Evolutionary conservation across 2,888 invertebrate genomes (phyloP), one percentile per base, ranked within the genome.

Genomic region (Phyllotreta cruciferae): DNA sequence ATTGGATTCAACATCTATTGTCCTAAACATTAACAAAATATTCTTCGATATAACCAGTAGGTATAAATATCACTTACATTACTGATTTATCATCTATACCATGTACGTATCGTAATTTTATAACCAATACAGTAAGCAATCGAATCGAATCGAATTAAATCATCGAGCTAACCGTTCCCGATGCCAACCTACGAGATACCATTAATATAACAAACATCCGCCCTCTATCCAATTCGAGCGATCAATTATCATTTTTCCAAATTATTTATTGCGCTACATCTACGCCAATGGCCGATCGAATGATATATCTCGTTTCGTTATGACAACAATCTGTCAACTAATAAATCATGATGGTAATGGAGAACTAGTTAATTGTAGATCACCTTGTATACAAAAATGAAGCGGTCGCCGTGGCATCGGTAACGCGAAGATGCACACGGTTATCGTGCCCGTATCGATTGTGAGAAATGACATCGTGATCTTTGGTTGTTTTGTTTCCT

Each of bases 401-500:
- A 66, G 64, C 60, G 44, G 57, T 53, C 54, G 60, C 56, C 53
- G 66, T n/a, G n/a, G n/a, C n/a, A n/a, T n/a, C n/a, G 67, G 56
- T 71, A 73, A 73, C 70, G 69, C 71, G 71, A 62, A 58, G 68
- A 72, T 73, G 74, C 78, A 77, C 77, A 24, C 24, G 24, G 77
- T 71, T 77, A 73, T 77, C 79, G 77, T 78, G 78, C 76, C 41
- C 50, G 73, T 68, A 75, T 72, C 73, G 71, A 72, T 73, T 72
- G 74, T 68, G 70, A 73, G 72, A 75, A 77, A 77, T 79, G 78
- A 78, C 78, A 77, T 79, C 78, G 79, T 79, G 78, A 74, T 76
- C 77, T 75, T 72, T 71, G 68, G 74, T 75, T 74, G 74, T 74
- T 75, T 76, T 74, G 73, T 75, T 70, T 72, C 73, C 71, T 76